These are phyloP conservation scores for Siphonodentalium dalli DNA, from an alignment of 2,888 invertebrate genomes.

Conservation along the genomic window DNA sequence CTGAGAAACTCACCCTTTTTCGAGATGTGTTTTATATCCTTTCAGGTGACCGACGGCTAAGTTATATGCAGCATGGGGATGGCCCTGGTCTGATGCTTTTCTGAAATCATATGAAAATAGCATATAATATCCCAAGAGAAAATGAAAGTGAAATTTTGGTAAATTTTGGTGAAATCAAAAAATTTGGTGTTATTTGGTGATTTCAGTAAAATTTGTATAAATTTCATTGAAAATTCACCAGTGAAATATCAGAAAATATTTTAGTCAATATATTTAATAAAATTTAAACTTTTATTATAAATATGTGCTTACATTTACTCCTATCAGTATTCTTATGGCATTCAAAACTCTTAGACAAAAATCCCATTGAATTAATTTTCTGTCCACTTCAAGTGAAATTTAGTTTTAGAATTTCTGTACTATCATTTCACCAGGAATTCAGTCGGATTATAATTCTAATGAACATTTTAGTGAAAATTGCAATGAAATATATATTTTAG, in stretches of 20 bases:
- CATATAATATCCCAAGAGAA: neutral
- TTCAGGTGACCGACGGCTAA: slow-evolving; percentile 68
- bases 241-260: neutral
- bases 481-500: too few relatives aligned
- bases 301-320: too few relatives aligned
- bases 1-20: slow-evolving; percentile 56
- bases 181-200: neutral
- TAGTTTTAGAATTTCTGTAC: too few relatives aligned
- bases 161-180: neutral
- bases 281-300: too few relatives aligned
- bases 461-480: too few relatives aligned
- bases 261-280: slow-evolving; percentile 15
- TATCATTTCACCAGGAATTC: too few relatives aligned
- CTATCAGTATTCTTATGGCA: too few relatives aligned
- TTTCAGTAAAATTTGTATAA: neutral
- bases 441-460: too few relatives aligned
- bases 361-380: too few relatives aligned
- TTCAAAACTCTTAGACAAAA: too few relatives aligned
- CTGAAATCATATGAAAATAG: slow-evolving; percentile 32
- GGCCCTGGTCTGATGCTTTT: slow-evolving; percentile 68
- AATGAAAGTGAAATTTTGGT: too few relatives aligned
- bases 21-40: slow-evolving; percentile 64
- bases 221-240: neutral
- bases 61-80: slow-evolving; percentile 68
- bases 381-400: too few relatives aligned